Conservation (phyloP, 1,140 invertebrate genomes). For the Leguminivora glycinivorella region DNA sequence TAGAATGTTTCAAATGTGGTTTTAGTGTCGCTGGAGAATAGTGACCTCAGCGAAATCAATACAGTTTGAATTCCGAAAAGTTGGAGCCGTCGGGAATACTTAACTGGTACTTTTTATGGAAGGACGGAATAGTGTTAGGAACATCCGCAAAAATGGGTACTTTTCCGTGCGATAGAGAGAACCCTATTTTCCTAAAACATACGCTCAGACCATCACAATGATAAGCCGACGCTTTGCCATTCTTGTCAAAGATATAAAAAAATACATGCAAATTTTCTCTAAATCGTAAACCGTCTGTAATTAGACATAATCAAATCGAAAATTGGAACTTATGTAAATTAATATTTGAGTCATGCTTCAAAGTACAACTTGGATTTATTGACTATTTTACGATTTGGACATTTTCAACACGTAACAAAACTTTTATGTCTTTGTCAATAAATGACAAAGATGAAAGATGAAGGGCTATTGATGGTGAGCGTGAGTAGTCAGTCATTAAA, state of each 20-base stretch:
- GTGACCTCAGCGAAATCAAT: conserved; percentile 29
- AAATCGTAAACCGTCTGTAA: not conserved
- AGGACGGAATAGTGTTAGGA: not conserved
- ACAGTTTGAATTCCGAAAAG: conserved; percentile 3
- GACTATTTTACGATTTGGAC: too few relatives aligned
- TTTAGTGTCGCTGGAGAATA: conserved; percentile 32
- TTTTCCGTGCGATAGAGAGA: conserved; percentile 9
- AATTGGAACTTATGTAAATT: not conserved
- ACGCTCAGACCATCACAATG: not conserved
- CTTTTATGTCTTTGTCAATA: not conserved
- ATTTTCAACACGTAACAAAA: not conserved
- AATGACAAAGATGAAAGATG: not conserved
- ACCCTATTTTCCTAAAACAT: not conserved
- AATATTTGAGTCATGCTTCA: not conserved
- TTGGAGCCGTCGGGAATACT: not conserved
- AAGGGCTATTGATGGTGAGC: conserved; percentile 6
- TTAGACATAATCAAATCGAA: not conserved
- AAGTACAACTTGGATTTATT: not conserved
- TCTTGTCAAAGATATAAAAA: not conserved
- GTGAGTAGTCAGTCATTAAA: conserved; percentile 34
- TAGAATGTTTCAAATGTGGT: conserved; percentile 41
- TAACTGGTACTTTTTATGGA: not conserved
- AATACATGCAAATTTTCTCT: not conserved
- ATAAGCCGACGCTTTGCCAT: not conserved
- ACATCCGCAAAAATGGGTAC: not conserved